Conservation (phyloP, 2,888 invertebrate genomes). For the Willowsia nigromaculata region DNA sequence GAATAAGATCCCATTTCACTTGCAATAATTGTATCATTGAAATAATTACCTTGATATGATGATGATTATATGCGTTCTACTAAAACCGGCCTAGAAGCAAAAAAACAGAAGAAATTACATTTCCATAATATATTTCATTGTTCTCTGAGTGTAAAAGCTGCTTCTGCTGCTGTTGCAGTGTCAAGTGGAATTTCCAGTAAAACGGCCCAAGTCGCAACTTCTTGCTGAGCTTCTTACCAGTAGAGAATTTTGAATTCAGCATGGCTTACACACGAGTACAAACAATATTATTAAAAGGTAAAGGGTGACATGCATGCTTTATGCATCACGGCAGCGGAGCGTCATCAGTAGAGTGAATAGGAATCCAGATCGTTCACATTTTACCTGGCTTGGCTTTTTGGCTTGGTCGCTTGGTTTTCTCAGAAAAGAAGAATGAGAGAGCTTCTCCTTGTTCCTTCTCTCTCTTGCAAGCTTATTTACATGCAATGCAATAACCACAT, state of each 20-base stretch:
- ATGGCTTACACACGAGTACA: neutral
- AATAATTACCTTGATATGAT: conserved; percentile 70
- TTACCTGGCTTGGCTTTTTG: neutral
- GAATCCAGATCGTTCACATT: conserved; percentile 34
- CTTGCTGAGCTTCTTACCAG: neutral
- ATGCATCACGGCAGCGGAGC: neutral
- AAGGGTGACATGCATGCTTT: conserved; percentile 31
- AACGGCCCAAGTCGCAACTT: conserved; percentile 20
- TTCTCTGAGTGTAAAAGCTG: neutral
- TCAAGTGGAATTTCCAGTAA: conserved; percentile 65
- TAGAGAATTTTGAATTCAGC: neutral
- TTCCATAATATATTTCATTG: conserved; percentile 31
- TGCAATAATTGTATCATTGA: conserved; percentile 70
- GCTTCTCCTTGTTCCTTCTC: neutral
- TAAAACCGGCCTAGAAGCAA: neutral
- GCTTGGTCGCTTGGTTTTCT: neutral
- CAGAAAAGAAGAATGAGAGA: neutral
- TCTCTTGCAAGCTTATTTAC: conserved; percentile 14
- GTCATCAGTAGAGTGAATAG: neutral
- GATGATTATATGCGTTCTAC: neutral
- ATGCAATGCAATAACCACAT: conserved; percentile 35
- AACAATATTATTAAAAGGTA: conserved; percentile 21
- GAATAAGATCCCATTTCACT: neutral
- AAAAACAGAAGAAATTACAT: neutral
- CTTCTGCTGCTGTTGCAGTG: neutral